Base-by-base conservation (phyloP, 2,113 vertebrate species). In the Syngnathoides biaculeatus region DNA sequence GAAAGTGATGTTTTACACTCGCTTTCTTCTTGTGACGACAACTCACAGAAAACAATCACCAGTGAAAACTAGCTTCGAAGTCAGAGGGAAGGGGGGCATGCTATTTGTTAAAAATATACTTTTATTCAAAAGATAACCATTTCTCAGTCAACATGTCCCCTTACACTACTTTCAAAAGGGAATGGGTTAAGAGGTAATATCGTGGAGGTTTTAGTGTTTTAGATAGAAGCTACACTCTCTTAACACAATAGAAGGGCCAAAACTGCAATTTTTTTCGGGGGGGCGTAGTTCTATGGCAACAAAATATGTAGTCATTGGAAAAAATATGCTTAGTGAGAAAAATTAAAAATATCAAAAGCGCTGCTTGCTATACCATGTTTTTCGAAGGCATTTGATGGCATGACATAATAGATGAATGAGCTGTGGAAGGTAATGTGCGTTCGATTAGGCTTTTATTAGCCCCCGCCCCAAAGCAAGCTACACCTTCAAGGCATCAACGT, bases 331-430 rank as follows among this genome's bases (percentile, higher is more conserved):
- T 17, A 15, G 26, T 19, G 55, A 27, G 12, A 13, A 43, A n/a
- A 42, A 43, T 43, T 0, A 43, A 20, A 17, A 62, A 22, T 59
- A 38, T 12, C 8, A 7, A 30, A 30, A n/a, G 30, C 26, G 14
- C 20, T 26, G 13, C 60, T 43, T 62, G 39, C 39, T 38, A 40
- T 40, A 20, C 10, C 35, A 24, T 26, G 40, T n/a, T 6, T 43
- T 40, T 8, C 20, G 14, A 62, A 62, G 60, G 60, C 60, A 62
- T 62, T 61, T 43, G 43, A 62, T 17, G 60, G 60, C 22, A 43
- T 26, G 27, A 61, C 13, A 26, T 24, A 62, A 62, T 22, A 26
- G 13, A 57, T 57, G 55, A 57, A 30, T 8, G 55, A 57, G 26
- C 26, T 8, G 43, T 62, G 59, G 59, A 61, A 61, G 20, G 42